These are phyloP conservation scores for Physocephala rufipes DNA, from an alignment of 2,888 invertebrate species.

Conservation along the genomic window DNA sequence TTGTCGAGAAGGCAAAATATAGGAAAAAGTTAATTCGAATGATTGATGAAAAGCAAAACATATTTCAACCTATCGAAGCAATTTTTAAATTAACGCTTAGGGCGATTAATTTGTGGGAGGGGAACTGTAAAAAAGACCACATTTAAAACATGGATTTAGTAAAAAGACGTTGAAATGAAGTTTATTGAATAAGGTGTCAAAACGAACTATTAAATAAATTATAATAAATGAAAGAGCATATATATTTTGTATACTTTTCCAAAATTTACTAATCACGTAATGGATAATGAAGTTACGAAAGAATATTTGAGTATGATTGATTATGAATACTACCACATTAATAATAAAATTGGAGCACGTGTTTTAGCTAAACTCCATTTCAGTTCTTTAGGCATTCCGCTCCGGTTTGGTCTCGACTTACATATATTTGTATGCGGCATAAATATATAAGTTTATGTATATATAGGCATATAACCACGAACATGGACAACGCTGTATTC, in stretches of 20 bases:
- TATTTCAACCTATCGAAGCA: no score
- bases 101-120: no score
- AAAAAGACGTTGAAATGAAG: background rate
- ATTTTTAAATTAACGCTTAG: no score
- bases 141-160: background rate
- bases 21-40: no score
- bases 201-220: no score
- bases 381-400: slow-evolving; percentile 40
- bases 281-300: background rate
- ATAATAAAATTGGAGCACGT: slow-evolving; percentile 52
- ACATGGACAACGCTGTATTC: slow-evolving; percentile 53
- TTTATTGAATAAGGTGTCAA: background rate
- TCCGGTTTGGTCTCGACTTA: slow-evolving; percentile 46
- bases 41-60: no score
- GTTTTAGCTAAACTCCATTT: slow-evolving; percentile 57
- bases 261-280: no score
- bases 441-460: background rate
- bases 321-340: slow-evolving; percentile 7
- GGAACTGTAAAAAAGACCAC: no score
- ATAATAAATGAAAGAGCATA: no score
- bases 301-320: slow-evolving; percentile 24
- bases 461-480: slow-evolving; percentile 9
- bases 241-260: no score
- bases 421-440: background rate
- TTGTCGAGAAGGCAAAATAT: no score